Percentiles rank a stretch among this genome's conserved stretches.
These are phyloP conservation scores for Argopecten irradians DNA, from an alignment of 1,140 invertebrate species.

Conservation along the genomic window DNA sequence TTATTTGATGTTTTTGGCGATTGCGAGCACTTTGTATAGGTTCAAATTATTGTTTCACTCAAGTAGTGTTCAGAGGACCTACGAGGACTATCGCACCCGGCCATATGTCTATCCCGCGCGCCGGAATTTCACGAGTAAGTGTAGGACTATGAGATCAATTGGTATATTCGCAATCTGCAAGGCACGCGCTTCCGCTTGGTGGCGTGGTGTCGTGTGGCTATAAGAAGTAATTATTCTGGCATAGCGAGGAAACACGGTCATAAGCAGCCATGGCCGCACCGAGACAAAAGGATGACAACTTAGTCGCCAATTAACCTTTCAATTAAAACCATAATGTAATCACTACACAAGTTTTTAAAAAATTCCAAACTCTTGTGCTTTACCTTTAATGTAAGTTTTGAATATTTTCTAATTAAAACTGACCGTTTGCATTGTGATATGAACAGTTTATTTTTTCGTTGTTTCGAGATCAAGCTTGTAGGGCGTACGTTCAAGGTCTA, in stretches of 20 bases:
- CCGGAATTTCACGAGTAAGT: constrained; percentile 21
- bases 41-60: constrained; percentile 11
- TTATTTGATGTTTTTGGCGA: constrained; percentile 13
- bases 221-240: constrained; percentile 39
- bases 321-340: no score
- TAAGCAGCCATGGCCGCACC: not conserved
- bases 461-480: not conserved
- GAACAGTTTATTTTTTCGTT: no score
- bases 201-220: constrained; percentile 51
- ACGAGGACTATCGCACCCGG: not conserved
- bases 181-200: constrained; percentile 51
- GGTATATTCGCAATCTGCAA: constrained; percentile 44
- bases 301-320: no score
- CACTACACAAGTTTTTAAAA: no score
- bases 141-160: not conserved
- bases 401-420: no score
- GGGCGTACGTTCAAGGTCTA: not conserved
- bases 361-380: no score
- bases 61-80: not conserved
- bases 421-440: no score
- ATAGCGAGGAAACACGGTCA: constrained; percentile 37
- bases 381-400: no score
- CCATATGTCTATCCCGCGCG: not conserved
- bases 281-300: not conserved
- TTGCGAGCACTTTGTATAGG: not conserved